A percentile compares a stretch with the other conserved stretches of the same genome.
Conservation (phyloP, 2,797 vertebrate species). For the Melopsittacus undulatus region DNA sequence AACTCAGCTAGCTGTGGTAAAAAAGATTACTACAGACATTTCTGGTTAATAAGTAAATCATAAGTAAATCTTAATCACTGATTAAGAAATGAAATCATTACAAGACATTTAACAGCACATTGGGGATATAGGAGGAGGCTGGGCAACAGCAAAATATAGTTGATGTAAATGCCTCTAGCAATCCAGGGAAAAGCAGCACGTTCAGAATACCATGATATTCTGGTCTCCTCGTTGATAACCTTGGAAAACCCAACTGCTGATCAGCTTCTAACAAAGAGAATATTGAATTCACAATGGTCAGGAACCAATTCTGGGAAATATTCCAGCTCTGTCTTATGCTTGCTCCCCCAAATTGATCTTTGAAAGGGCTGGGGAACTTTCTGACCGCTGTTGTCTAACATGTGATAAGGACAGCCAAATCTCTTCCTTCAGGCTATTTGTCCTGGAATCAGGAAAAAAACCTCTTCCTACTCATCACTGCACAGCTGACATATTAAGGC, state of each 20-base stretch:
- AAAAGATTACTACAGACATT: not conserved
- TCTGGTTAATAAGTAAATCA: constrained; percentile 8
- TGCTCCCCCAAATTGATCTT: not conserved
- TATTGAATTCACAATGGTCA: not conserved
- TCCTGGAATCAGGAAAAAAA: not conserved
- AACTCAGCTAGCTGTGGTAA: not conserved
- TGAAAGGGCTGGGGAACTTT: not conserved
- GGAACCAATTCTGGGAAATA: not conserved
- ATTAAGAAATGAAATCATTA: not conserved
- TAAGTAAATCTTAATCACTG: not conserved
- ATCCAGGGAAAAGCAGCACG: not conserved
- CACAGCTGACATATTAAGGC: not conserved
- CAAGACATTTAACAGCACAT: not conserved
- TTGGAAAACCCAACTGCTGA: not conserved
- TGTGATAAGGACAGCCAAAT: not conserved
- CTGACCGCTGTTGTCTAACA: not conserved
- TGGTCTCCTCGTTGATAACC: not conserved
- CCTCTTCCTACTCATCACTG: not conserved
- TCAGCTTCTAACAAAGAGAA: not conserved
- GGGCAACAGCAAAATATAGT: not conserved
- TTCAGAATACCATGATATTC: not conserved
- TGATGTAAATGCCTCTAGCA: not conserved
- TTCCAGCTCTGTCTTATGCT: not conserved
- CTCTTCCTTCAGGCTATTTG: not conserved
- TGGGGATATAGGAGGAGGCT: not conserved